Evolutionary conservation across 1,140 invertebrate species (phyloP).

Genomic region (Calephelis nemesis): DNA sequence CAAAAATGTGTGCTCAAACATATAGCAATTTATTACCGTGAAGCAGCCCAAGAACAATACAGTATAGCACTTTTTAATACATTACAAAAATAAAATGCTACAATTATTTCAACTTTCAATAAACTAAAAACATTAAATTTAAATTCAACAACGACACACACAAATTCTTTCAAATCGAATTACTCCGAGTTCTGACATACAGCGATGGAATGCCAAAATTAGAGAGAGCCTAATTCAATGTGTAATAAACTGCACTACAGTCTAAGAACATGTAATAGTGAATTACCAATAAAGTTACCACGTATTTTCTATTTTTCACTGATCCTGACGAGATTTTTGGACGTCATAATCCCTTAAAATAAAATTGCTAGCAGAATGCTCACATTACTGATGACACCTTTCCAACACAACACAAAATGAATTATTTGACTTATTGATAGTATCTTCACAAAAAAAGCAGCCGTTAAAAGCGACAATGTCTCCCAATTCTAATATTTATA

Average conservation of each 20-base stretch:
- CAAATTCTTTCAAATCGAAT: constrained; percentile 53
- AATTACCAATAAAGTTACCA: constrained; percentile 43
- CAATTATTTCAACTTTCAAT: background rate
- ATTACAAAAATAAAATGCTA: constrained; percentile 8
- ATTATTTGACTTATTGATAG: constrained; percentile 43
- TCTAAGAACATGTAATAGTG: constrained; percentile 13
- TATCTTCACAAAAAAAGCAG: constrained; percentile 44
- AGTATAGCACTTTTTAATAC: background rate
- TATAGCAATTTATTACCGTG: too few species aligned
- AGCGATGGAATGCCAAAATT: constrained; percentile 72
- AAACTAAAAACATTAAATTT: constrained; percentile 9
- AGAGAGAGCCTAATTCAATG: constrained; percentile 58
- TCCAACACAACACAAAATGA: constrained; percentile 55
- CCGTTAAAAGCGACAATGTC: constrained; percentile 44
- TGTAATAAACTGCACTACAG: constrained; percentile 7
- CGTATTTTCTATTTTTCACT: constrained; percentile 53
- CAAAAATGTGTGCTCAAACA: too few species aligned
- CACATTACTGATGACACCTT: constrained; percentile 76
- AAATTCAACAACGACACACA: constrained; percentile 21
- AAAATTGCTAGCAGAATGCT: constrained; percentile 69
- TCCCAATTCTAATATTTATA: constrained; percentile 51
- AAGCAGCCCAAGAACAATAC: background rate
- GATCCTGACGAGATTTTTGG: constrained; percentile 59
- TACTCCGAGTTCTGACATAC: constrained; percentile 66
- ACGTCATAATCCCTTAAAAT: constrained; percentile 72